These are phyloP conservation scores for Castor canadensis DNA, from an alignment of 2,113 vertebrate species.

Conservation along the genomic window DNA sequence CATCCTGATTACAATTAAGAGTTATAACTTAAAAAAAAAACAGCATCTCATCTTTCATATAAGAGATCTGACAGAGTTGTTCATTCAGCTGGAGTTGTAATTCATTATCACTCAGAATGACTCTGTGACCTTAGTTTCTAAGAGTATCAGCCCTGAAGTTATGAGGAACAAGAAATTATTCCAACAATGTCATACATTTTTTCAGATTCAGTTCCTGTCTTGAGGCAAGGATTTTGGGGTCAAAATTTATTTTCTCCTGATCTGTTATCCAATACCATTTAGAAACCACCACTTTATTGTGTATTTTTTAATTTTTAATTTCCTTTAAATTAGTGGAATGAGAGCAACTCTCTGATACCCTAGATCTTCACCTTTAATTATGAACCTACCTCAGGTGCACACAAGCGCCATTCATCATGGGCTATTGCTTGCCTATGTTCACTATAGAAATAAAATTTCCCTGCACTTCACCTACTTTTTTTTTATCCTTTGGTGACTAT, in stretches of 20 bases:
- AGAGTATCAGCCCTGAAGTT: neutral
- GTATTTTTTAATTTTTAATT: neutral
- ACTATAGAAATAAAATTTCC: neutral
- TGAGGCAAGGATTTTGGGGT: neutral
- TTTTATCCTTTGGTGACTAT: neutral
- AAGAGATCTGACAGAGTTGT: constrained; percentile 29
- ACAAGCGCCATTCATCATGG: neutral
- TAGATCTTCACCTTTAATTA: neutral
- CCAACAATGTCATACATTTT: neutral
- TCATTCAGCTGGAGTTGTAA: constrained; percentile 51
- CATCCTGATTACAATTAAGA: constrained; percentile 46
- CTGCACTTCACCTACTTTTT: neutral
- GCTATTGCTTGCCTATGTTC: neutral
- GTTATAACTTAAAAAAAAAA: neutral
- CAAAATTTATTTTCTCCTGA: neutral
- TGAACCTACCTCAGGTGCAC: neutral
- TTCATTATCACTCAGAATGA: constrained; percentile 52
- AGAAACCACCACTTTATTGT: neutral
- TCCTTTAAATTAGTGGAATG: neutral
- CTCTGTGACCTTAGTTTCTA: constrained; percentile 1
- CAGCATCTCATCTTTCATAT: constrained; percentile 19
- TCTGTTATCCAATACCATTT: neutral
- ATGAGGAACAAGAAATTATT: constrained; percentile 20
- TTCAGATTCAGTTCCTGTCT: neutral
- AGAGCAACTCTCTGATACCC: neutral